Evolutionary conservation across 1,140 invertebrate genomes (phyloP).

Genomic region (Caenorhabditis brenneri): DNA sequence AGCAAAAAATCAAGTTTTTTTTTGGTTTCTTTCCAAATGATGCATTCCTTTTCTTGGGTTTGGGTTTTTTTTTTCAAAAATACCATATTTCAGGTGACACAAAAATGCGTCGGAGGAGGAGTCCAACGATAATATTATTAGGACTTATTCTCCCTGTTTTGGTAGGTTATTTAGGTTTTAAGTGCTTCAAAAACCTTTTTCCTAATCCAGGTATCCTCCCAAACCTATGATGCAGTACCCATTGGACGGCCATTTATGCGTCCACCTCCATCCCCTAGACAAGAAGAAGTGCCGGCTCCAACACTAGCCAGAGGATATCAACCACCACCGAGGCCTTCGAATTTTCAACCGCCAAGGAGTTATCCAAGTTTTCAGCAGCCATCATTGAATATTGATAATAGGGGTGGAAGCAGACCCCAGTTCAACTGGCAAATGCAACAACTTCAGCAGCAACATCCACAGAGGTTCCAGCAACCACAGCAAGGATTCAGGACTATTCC

Average conservation of each 20-base stretch:
- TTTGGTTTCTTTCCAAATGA: background rate
- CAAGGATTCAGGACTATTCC: background rate
- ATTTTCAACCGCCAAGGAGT: constrained; percentile 40
- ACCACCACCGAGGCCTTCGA: constrained; percentile 23
- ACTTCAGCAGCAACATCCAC: constrained; percentile 1
- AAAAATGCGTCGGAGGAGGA: background rate
- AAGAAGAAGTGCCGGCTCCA: background rate
- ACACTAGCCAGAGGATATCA: constrained; percentile 44
- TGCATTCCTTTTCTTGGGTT: background rate
- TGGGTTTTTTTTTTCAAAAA: too few species aligned
- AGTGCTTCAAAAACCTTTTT: background rate
- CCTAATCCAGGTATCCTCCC: background rate
- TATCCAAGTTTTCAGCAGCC: constrained; percentile 34
- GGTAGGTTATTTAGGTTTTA: too few species aligned
- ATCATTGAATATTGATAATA: background rate
- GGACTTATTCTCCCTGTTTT: too few species aligned
- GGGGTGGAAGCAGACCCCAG: background rate
- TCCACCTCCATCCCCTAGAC: background rate
- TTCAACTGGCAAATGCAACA: constrained; percentile 36
- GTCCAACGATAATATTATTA: background rate
- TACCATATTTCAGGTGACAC: background rate
- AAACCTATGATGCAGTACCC: constrained; percentile 37
- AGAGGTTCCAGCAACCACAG: background rate
- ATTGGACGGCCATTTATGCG: constrained; percentile 12
- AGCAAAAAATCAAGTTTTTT: background rate